Evolutionary conservation across 2,797 vertebrate genomes (phyloP).

Genomic region (Podarcis siculus): DNA sequence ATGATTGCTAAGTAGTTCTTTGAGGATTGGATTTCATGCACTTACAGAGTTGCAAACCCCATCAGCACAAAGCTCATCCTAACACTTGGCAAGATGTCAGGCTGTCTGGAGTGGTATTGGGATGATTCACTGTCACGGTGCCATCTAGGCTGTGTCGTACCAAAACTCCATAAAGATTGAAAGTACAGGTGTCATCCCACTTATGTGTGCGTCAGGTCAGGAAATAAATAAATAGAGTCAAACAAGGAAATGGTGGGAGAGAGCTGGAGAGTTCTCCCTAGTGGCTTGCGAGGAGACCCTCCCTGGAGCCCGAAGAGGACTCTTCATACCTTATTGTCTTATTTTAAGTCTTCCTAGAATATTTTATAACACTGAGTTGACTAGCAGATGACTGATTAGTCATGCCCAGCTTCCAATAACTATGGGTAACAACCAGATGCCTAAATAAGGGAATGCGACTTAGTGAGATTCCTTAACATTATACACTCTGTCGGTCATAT

Average conservation of each 20-base stretch:
- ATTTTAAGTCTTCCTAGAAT: background rate
- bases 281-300: no score
- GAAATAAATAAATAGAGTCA: no score
- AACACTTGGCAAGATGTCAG: background rate
- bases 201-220: background rate
- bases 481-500: background rate
- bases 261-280: no score
- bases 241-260: background rate
- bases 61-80: background rate
- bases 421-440: background rate
- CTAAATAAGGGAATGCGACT: background rate
- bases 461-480: background rate
- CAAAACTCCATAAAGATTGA: background rate
- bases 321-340: no score
- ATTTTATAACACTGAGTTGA: background rate
- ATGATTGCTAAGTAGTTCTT: background rate
- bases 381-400: background rate
- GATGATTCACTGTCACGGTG: background rate
- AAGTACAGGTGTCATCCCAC: no score
- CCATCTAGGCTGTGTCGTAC: background rate
- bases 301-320: no score
- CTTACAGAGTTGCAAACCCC: background rate
- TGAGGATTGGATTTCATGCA: background rate
- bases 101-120: background rate
- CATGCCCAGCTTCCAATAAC: background rate